Base-by-base conservation (phyloP, 1,140 invertebrate species). In the Philopotamus ludificatus region DNA sequence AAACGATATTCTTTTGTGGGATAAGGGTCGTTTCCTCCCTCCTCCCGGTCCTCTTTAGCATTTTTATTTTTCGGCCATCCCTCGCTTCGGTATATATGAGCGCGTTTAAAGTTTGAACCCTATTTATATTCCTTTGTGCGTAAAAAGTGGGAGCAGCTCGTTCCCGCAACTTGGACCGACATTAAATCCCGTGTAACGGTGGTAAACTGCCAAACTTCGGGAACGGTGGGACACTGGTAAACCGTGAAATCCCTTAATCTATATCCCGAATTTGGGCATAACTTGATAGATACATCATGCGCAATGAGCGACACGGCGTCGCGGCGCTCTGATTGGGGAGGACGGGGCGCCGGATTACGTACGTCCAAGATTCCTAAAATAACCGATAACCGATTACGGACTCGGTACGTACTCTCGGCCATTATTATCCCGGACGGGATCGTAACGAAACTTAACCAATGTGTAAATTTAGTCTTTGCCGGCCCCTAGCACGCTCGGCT, bases 51-150 rank as follows among this genome's bases (percentile, higher is more conserved):
- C 16, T 47, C 25, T 12, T 21, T 26, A 8, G 7, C 20, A 54
- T 39, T 39, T 39, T 39, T 8, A 39, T 8, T 39, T 39, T 39
- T 39, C 34, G 34, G 34, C 34, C 7, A 39, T 39, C 7, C 7
- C 7, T 44, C 42, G 42, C n/a, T 44, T 44, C n/a, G n/a, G 34
- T 18, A 3, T 44, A 25, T 34, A 42, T 9, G 7, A 15, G 20
- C 59, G 59, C 45, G 44, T 26, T 21, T 18, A 44, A 62, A 50
- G 20, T 62, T n/a, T 50, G 16, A 49, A 51, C 44, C n/a, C 44
- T 62, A 62, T 62, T 62, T 62, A 62, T 62, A 50, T 62, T 26
- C 23, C 45, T 62, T 62, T 62, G 59, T 62, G 44, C 59, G 59
- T 62, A 49, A 62, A 62, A 62, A 62, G 59, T 62, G 34, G 41